These are phyloP conservation scores for Desmophyllum pertusum DNA, from an alignment of 92 coral and sea anemone species.

Conservation along the genomic window DNA sequence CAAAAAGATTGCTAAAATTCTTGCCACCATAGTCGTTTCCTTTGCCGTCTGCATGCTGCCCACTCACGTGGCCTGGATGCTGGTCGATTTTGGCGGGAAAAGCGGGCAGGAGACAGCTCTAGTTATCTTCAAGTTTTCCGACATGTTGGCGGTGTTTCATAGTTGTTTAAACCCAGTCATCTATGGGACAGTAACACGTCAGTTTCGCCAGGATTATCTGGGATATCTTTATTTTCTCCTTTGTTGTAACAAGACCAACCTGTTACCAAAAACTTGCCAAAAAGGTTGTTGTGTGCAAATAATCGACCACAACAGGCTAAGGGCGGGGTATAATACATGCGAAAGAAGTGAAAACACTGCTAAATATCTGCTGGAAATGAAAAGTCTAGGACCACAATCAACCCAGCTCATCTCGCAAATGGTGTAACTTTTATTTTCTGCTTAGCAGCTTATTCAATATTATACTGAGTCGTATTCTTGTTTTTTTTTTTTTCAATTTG, in stretches of 20 bases:
- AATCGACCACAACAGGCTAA: neutral
- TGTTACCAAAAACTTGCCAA: neutral
- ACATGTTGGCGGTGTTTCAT: conserved; percentile 50
- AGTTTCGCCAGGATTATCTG: conserved; percentile 28
- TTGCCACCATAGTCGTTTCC: conserved; percentile 61
- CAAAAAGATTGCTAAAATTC: conserved; percentile 60
- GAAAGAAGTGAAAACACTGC: neutral
- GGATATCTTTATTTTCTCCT: conserved; percentile 40
- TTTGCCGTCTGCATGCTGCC: conserved; percentile 75
- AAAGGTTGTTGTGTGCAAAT: neutral
- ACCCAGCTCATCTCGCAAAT: neutral
- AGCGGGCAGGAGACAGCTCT: neutral
- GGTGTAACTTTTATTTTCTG: neutral
- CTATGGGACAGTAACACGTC: conserved; percentile 69
- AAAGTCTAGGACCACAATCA: neutral
- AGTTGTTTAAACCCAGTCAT: conserved; percentile 67
- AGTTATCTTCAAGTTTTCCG: conserved; percentile 52
- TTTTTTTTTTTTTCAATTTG: neutral
- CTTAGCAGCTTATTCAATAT: neutral
- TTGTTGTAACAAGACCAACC: conserved; percentile 20
- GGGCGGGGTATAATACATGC: neutral
- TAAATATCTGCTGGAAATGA: neutral
- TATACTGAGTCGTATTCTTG: neutral
- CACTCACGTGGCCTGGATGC: conserved; percentile 66
- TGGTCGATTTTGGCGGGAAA: conserved; percentile 31